Evolutionary conservation across 2,888 invertebrate genomes (phyloP).

Genomic region (Shargacucullia verbasci): DNA sequence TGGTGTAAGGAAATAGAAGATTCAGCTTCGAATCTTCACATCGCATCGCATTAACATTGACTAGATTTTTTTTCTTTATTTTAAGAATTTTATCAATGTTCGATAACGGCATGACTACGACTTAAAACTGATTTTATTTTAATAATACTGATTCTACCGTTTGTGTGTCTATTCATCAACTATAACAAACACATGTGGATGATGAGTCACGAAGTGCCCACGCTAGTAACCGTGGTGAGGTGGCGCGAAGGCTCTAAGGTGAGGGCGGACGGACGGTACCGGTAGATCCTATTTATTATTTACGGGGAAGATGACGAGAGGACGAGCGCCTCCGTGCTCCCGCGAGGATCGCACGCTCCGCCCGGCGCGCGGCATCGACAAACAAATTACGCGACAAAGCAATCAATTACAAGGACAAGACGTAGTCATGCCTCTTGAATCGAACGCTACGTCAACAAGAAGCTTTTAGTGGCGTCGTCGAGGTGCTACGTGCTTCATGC

Average conservation of each 20-base stretch:
- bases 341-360: constrained; percentile 77
- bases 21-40: neutral
- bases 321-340: constrained; percentile 75
- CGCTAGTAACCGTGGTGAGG: constrained; percentile 14
- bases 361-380: constrained; percentile 77
- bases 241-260: constrained; percentile 47
- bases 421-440: constrained; percentile 82
- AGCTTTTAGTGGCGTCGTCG: constrained; percentile 83
- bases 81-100: too few relatives aligned
- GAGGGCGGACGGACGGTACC: constrained; percentile 31
- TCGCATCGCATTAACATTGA: neutral
- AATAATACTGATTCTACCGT: too few relatives aligned
- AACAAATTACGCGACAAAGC: constrained; percentile 89
- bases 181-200: constrained; percentile 63
- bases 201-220: constrained; percentile 70
- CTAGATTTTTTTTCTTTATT: neutral
- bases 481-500: constrained; percentile 77
- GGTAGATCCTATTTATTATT: constrained; percentile 82
- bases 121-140: too few relatives aligned
- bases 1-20: neutral
- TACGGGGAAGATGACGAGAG: constrained; percentile 81
- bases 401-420: constrained; percentile 88
- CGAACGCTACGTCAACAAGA: constrained; percentile 88
- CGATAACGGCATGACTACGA: too few relatives aligned
- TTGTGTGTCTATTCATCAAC: constrained; percentile 64